Evolutionary conservation across 2,113 vertebrate species (phyloP), one percentile per base, ranked within the genome.

Genomic region (Diadophis punctatus): DNA sequence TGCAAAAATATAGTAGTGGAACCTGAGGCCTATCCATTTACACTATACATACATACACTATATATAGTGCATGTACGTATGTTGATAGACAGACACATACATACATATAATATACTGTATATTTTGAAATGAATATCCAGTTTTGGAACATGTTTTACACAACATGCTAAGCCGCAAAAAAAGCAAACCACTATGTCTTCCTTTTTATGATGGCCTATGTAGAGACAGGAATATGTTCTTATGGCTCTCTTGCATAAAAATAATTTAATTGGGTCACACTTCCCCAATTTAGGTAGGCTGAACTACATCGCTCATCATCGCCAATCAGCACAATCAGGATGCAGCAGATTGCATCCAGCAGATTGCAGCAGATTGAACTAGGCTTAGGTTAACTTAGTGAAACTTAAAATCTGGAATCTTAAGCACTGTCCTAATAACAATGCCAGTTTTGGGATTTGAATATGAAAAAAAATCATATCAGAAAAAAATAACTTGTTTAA

Each of bases 391-490:
- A 48, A 22, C 16, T 46, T 55, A 23, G n/a, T 53, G 49, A 53
- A 52, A 84, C 25, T 4, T 25, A 46, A 86, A 93, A 55, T 91
- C 93, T 2, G 3, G 46, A n/a, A 18, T 18, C 58, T 92, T 86
- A 87, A 27, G 92, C 56, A 63, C 80, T 93, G 88, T 93, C 30
- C 80, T 1, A 0, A 91, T 86, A 86, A 89, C 92, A 63, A 51
- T 43, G 14, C 49, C 30, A 56, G 27, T 49, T 87, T 53, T 27
- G 34, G 34, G 20, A 55, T 46, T 12, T 80, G 16, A 89, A 90
- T 94, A 60, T 91, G 90, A 11, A 95, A 90, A 95, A 90, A 86
- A 93, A 93, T 90, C 95, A 91, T 91, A 80, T 20, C 63, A 34
- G 16, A 43, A 39, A 7, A 46, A 74, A 22, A 80, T 9, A 18